Conservation (phyloP, 2,797 vertebrate genomes). For the Mormyrus proboscirostris region DNA sequence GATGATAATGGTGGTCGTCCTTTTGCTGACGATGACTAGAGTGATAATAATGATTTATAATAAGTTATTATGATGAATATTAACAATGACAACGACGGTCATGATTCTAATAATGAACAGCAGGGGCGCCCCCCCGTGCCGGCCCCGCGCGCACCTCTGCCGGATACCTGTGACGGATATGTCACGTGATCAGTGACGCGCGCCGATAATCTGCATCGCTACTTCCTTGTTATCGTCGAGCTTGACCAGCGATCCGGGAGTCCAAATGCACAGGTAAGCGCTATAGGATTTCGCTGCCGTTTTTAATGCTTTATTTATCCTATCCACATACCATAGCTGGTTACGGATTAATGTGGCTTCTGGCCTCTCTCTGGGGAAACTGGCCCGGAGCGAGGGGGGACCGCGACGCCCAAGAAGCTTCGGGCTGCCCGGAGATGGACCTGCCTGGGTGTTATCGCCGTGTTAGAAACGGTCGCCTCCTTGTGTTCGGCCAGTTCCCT, state of each 20-base stretch:
- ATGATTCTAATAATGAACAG: neutral
- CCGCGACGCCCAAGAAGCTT: neutral
- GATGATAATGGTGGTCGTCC: neutral
- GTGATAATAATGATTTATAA: neutral
- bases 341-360: neutral
- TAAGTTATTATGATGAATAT: neutral
- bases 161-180: neutral
- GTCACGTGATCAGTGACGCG: slow-evolving; percentile 40
- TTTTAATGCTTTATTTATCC: neutral
- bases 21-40: neutral
- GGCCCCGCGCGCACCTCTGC: neutral
- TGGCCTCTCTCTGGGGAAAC: neutral
- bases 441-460: neutral
- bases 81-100: neutral
- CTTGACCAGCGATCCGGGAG: slow-evolving; percentile 2
- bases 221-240: slow-evolving; percentile 41
- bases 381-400: neutral
- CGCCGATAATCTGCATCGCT: slow-evolving; percentile 10
- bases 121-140: neutral
- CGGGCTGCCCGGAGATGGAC: neutral
- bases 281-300: neutral
- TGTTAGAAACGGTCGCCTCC: neutral
- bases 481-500: neutral
- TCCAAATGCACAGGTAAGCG: slow-evolving; percentile 21
- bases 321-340: neutral